Base-by-base conservation (phyloP, 2,888 invertebrate species). In the Dicranocentrus wangi region DNA sequence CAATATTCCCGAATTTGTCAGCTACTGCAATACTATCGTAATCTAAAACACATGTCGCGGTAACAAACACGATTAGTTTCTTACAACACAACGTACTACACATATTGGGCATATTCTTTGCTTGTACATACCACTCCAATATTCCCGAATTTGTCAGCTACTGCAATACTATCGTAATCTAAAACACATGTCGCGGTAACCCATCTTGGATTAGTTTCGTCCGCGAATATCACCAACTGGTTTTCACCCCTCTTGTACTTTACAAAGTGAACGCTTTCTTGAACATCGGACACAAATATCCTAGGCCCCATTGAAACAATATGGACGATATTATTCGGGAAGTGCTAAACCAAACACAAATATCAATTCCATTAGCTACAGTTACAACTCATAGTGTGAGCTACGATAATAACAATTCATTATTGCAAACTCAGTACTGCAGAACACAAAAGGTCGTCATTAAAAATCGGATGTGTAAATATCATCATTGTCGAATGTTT, bases 111-210 rank as follows among this genome's bases (percentile, higher is more conserved):
- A n/a, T n/a, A n/a, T n/a, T n/a, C n/a, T n/a, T n/a, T n/a, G n/a
- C n/a, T n/a, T n/a, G n/a, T n/a, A n/a, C 92, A 90, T 87, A 98
- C 94, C 76, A 99, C 93, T 77, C 95, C 93, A 85, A 99, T 91
- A 88, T 98, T 99, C 39, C 99, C 99, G 90, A 99, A 99, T 89
- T 99, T 99, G 89, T 99, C 99, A 7, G 97, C 95, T 81, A 95
- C 93, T 0, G 98, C 98, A 17, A 98, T 94, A 0, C 98, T 98
- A 88, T 97, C 96, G 87, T 98, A 99, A 90, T 99, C 99, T 65
- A 99, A 90, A 69, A 98, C 91, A 83, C 94, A 94, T 1, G 95
- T 94, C 65, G 95, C 94, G 0, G 98, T 98, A 42, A 98, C 94
- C 96, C 97, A 99, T 85, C 96, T 92, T 0, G 99, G 99, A 89